phyloP scores from a whole-genome alignment of 1,140 invertebrate genomes.

The Eumaeus atala region DNA sequence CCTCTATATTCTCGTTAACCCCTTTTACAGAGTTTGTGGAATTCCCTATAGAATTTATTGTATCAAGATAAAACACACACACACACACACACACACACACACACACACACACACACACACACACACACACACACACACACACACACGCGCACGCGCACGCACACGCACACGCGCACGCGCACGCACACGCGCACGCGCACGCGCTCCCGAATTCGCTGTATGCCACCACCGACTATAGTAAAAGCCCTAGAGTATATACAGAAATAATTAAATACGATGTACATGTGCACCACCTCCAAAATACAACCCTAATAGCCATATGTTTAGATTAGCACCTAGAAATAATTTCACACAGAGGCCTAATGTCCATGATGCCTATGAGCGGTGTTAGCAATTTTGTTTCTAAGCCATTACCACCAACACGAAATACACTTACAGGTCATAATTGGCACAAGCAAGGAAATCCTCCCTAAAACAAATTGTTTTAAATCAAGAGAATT shows the following conservation, averaged over 20 bases:
- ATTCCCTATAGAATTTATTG: no score
- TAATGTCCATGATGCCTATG: constrained; percentile 20
- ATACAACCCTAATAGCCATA: constrained; percentile 23
- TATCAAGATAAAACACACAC: no score
- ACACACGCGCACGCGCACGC: no score
- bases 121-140: no score
- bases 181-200: no score
- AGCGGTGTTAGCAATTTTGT: constrained; percentile 23
- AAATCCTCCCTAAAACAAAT: constrained; percentile 10
- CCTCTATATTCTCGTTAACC: no score
- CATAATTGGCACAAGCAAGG: constrained; percentile 12
- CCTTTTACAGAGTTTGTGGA: no score
- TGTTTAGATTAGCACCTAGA: constrained; percentile 21
- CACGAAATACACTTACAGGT: constrained; percentile 1
- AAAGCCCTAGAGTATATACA: constrained; percentile 25
- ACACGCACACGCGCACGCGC: no score
- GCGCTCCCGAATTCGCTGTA: constrained; percentile 28
- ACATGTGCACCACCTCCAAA: constrained; percentile 24
- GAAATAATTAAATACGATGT: constrained; percentile 24
- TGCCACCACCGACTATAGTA: constrained; percentile 21
- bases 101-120: no score
- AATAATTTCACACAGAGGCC: constrained; percentile 11
- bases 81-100: no score
- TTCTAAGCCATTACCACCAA: constrained; percentile 15
- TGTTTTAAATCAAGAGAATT: constrained; percentile 16